Evolutionary conservation across 1,140 invertebrate species (phyloP).

Genomic region (Diuraphis noxia): DNA sequence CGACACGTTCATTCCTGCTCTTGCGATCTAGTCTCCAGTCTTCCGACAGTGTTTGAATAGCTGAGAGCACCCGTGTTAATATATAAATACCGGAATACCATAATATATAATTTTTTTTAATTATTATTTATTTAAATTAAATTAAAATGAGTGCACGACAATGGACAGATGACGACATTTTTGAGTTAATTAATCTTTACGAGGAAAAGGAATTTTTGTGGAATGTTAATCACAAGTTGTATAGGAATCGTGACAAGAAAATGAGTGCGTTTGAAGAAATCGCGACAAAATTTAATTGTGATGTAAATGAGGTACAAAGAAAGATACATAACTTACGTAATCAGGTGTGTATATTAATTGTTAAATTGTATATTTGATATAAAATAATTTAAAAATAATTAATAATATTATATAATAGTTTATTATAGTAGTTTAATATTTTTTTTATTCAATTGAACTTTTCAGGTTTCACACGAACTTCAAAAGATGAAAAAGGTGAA

Average conservation of each 20-base stretch:
- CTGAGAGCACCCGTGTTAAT: neutral
- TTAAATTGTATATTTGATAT: neutral
- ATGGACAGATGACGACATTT: conserved; percentile 13
- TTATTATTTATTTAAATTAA: neutral
- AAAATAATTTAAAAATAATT: neutral
- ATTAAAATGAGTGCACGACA: conserved; percentile 16
- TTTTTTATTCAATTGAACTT: neutral
- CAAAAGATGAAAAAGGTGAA: conserved; percentile 9
- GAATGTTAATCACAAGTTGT: conserved; percentile 33
- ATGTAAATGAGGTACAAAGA: conserved; percentile 4
- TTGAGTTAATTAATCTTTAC: conserved; percentile 21
- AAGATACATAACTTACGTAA: conserved; percentile 13
- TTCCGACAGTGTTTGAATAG: neutral
- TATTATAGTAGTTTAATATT: too few species aligned
- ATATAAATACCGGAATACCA: neutral
- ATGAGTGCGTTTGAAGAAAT: neutral
- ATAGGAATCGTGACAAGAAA: conserved; percentile 21
- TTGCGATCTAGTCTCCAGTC: neutral
- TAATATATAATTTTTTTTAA: neutral
- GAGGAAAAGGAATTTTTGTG: conserved; percentile 24
- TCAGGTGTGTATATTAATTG: conserved; percentile 17
- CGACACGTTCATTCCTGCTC: neutral
- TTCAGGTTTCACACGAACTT: conserved; percentile 21
- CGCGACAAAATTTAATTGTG: conserved; percentile 25
- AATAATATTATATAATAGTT: neutral